Evolutionary conservation across 2,113 vertebrate genomes (phyloP), one percentile per base, ranked within the genome.

Genomic region (Callorhinus ursinus): DNA sequence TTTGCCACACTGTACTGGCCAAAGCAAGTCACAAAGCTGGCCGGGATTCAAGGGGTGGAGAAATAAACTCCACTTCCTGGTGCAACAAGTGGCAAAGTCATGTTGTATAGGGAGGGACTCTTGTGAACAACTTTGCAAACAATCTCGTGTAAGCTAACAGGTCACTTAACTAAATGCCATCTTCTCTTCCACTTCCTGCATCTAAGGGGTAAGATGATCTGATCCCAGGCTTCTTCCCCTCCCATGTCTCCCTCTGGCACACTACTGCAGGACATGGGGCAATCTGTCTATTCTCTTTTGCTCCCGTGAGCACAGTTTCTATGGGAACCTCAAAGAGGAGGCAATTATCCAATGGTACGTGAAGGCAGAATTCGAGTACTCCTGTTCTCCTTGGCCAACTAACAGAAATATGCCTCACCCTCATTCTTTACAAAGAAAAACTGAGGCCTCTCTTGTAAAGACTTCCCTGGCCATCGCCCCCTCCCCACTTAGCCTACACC

Each of bases 361-460:
- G 16, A 61, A 57, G 82, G 46, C 76, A 89, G 55, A 95, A 67
- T 94, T 94, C 71, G 69, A 69, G 63, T 49, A 88, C 96, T 82
- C 26, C 53, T 65, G 19, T 42, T 92, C 74, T 95, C 31, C 49
- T 55, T 80, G 61, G 51, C 53, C 55, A 80, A 59, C 71, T 77
- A 90, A 53, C 53, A 51, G 86, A 88, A 96, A 90, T 26, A 81
- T 82, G 74, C 13, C 24, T 88, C 46, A 91, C 53, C 46, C 1
- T 49, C 82, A 90, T 49, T 55, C 55, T 95, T 90, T 18, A 80
- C n/a, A 74, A 93, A 93, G 82, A 39, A 88, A 83, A 31, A 49
- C 49, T n/a, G 42, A 67, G n/a, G 26, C 28, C 26, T 92, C 28
- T n/a, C 72, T 79, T 91, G 46, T 69, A 88, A 84, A 21, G 33